Base-by-base conservation (phyloP, 2,113 vertebrate genomes). In the Nansenia antarctica region DNA sequence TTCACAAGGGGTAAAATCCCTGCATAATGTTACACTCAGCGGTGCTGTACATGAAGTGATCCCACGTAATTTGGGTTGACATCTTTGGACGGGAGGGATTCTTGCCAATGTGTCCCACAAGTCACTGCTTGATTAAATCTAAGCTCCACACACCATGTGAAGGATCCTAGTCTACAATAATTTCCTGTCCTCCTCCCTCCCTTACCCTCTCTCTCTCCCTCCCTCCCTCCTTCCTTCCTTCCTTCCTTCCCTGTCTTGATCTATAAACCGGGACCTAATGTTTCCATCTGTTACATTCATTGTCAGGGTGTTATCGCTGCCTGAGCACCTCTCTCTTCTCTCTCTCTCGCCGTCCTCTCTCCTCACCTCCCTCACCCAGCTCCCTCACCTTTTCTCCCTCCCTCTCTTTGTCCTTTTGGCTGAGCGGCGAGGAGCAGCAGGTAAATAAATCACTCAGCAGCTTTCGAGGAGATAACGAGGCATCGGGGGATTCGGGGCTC, bases 391-490 rank as follows among this genome's bases (percentile, higher is more conserved):
- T 29, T 76, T 83, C 73, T 76, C 63, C 54, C 72, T 77, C 78
- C 35, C 64, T 64, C 67, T 77, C 67, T 73, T 69, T 45, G 29
- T 85, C 76, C 75, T 73, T 72, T 83, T 74, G 81, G 77, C 76
- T 86, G 82, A 84, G 72, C 70, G 69, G 68, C 76, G 69, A 72
- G 78, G 67, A 70, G 78, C 32, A 83, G 84, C 88, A 86, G 88
- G 87, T 88, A 86, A 90, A 91, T 91, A 90, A 91, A 92, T 91
- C 89, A 91, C 87, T 42, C 76, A 90, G 87, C 81, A 84, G 87
- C 89, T 84, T 85, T 77, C 79, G 82, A 82, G 70, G 67, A 89
- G 89, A 91, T 92, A 92, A 92, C 79, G 82, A 92, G 89, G 80
- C 89, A 79, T 74, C 47, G 49, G 89, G 89, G 89, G 88, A 89